Evolutionary conservation across 2,797 vertebrate species (phyloP), one percentile per base, ranked within the genome.

Genomic region (Thalassophryne amazonica): DNA sequence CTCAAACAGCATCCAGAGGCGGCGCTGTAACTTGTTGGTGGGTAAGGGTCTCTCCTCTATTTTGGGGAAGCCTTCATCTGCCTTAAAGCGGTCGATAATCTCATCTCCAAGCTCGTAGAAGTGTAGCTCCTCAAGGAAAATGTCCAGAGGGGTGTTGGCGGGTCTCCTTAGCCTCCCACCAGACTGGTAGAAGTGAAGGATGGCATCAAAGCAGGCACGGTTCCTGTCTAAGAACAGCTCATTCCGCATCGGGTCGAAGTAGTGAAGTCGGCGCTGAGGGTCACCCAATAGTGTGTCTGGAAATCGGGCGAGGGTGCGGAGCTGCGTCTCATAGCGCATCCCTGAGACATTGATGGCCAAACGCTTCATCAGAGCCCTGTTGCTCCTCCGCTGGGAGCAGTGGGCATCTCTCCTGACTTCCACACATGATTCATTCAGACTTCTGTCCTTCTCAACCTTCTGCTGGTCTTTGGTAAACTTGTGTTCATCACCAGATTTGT

Each of bases 101-200:
- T 95, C 93, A 0, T 91, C 90, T 0, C 94, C 93, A 4, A 97
- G 83, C 81, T 97, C 91, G 16, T 98, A 98, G 86, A 98, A 98
- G 9, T 89, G 75, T 41, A 98, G 68, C 86, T 98, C 96, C 17
- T 97, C 94, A 90, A 97, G 64, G 81, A 98, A 98, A 39, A 98
- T 87, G 24, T 98, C 95, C 34, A 97, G 69, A 0, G 96, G 94
- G 14, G 98, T 87, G 24, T 94, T 94, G 27, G 93, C 85, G 0
- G 96, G 95, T 1, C 95, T 60, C 1, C 95, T 76, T 21, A 97
- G 87, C 6, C 95, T 73, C 0, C 96, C 96, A 0, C 96, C 95
- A 0, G 94, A 96, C 62, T 98, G 96, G 80, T 98, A 98, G 60
- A 96, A 98, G 78, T 97, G 95, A 11, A 98, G 88, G 77, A 97